Conservation (phyloP, 2,113 vertebrate genomes). For the Pseudolaguvia tuberculata region DNA sequence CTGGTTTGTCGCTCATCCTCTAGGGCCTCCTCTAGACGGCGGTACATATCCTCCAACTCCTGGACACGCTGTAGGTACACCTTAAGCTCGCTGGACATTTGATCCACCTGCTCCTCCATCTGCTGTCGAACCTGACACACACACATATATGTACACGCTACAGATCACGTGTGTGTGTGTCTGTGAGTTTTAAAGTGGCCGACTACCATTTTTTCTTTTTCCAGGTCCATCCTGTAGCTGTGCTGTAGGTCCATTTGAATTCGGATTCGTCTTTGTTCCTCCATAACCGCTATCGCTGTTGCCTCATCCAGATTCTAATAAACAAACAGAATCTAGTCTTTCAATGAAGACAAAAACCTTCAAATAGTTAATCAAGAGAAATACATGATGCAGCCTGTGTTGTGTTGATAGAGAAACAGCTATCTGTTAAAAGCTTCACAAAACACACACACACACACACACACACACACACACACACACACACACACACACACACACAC, state of each 20-base stretch:
- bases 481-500: no score
- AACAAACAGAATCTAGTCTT: background rate
- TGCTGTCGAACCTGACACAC: conserved; percentile 82
- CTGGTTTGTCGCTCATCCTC: conserved; percentile 85
- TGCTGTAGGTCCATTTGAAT: conserved; percentile 86
- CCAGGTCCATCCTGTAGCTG: conserved; percentile 82
- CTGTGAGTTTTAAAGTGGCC: background rate
- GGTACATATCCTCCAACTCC: conserved; percentile 92
- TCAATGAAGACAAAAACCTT: background rate
- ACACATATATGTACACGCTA: conserved; percentile 15
- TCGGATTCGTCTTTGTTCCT: conserved; percentile 82
- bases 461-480: no score
- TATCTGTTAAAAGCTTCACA: no score
- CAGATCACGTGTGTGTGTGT: no score
- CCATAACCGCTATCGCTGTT: conserved; percentile 77
- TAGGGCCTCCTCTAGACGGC: conserved; percentile 82
- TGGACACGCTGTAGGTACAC: conserved; percentile 85
- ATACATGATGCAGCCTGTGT: background rate
- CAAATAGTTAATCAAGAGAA: background rate
- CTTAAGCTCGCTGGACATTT: conserved; percentile 89
- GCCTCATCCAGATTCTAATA: conserved; percentile 84
- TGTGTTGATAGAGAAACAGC: no score
- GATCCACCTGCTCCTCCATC: conserved; percentile 92
- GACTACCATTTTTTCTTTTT: conserved; percentile 83
- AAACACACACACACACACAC: no score